These are phyloP conservation scores for Hydrochoerus hydrochaeris DNA, from an alignment of 2,113 vertebrate species.

Conservation along the genomic window DNA sequence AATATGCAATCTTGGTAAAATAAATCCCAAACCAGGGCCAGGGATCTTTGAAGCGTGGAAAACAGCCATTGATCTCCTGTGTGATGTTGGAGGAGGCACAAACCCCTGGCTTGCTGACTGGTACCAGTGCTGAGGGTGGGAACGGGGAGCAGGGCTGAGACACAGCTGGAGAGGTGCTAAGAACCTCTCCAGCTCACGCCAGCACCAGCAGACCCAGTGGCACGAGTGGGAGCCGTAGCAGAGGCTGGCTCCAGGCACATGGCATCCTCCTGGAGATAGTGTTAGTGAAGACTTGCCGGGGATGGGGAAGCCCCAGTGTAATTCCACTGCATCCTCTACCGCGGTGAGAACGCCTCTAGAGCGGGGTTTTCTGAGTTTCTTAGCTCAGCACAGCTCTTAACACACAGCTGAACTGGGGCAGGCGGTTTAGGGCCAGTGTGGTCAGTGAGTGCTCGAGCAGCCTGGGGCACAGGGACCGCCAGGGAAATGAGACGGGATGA, in stretches of 20 bases:
- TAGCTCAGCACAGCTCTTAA: neutral
- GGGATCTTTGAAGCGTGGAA: neutral
- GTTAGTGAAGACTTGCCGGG: neutral
- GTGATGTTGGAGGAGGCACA: neutral
- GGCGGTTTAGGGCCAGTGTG: neutral
- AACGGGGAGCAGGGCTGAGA: too few species aligned
- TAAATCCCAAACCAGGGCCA: neutral
- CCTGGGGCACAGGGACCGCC: neutral
- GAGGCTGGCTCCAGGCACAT: neutral
- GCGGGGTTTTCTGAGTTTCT: neutral
- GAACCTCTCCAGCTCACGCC: too few species aligned
- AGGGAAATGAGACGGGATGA: neutral
- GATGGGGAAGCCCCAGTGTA: neutral
- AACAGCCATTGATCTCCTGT: neutral
- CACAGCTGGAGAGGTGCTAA: rapidly evolving
- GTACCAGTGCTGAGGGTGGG: too few species aligned
- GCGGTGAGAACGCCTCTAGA: neutral
- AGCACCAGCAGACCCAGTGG: neutral
- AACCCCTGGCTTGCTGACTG: neutral
- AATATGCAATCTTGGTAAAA: too few species aligned
- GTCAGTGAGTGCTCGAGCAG: too few species aligned
- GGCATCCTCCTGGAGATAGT: neutral
- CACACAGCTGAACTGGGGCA: neutral
- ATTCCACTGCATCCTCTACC: neutral
- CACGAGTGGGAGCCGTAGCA: neutral